These are phyloP conservation scores for Panagrolaimus sp. DNA, from an alignment of 1,140 invertebrate species.

Conservation along the genomic window DNA sequence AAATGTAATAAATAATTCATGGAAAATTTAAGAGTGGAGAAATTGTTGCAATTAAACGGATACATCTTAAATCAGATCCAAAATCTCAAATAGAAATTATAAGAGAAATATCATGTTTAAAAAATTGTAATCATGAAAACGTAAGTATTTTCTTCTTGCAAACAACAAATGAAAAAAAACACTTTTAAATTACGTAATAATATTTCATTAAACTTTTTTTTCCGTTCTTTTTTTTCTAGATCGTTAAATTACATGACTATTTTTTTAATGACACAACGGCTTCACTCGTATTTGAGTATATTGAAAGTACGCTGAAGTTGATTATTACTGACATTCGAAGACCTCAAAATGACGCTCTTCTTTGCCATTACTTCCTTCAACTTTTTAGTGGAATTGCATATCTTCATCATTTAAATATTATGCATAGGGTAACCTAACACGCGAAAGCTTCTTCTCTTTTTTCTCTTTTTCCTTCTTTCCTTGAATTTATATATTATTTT, in stretches of 20 bases:
- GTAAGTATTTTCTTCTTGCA: constrained; percentile 66
- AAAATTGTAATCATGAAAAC: constrained; percentile 79
- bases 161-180: constrained; percentile 9
- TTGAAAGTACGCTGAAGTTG: constrained; percentile 81
- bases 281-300: constrained; percentile 85
- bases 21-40: constrained; percentile 64
- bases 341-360: constrained; percentile 70
- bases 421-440: constrained; percentile 75
- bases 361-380: constrained; percentile 84
- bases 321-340: constrained; percentile 73
- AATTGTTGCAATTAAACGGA: constrained; percentile 80
- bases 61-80: constrained; percentile 72
- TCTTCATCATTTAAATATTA: constrained; percentile 81
- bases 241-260: constrained; percentile 80
- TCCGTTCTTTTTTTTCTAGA: constrained; percentile 63
- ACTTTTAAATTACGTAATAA: no score
- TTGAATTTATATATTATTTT: no score
- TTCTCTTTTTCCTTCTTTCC: no score
- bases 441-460: no score
- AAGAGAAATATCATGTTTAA: constrained; percentile 83
- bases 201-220: no score
- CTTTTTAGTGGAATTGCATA: constrained; percentile 80
- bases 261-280: constrained; percentile 77
- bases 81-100: constrained; percentile 59
- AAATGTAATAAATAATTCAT: constrained; percentile 22